These are phyloP conservation scores for Tuta absoluta DNA, from an alignment of 2,888 invertebrate genomes.

Conservation along the genomic window DNA sequence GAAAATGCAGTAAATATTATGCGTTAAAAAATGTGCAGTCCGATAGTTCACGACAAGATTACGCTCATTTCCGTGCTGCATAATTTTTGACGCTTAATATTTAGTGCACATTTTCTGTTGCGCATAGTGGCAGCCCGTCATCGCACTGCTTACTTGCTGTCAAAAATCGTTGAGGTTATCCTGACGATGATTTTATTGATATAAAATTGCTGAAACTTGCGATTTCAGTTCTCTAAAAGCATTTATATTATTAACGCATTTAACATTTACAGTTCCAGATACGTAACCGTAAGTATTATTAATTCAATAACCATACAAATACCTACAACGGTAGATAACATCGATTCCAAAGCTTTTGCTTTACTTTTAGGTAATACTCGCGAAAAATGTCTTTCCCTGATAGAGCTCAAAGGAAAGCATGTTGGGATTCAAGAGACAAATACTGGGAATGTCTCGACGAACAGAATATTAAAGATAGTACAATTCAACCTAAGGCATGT, in stretches of 20 bases:
- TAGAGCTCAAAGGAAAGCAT: constrained; percentile 88
- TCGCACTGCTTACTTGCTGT: not conserved
- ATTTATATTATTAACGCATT: not conserved
- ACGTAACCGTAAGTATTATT: constrained; percentile 9
- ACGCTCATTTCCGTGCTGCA: too few relatives aligned
- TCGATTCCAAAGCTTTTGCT: constrained; percentile 14
- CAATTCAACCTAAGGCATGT: constrained; percentile 82
- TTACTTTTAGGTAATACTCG: constrained; percentile 65
- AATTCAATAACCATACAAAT: not conserved
- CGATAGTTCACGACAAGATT: too few relatives aligned
- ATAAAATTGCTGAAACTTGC: not conserved
- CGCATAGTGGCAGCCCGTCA: too few relatives aligned
- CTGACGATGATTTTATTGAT: not conserved
- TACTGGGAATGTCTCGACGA: constrained; percentile 95
- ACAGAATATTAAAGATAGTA: constrained; percentile 82
- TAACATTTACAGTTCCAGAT: not conserved
- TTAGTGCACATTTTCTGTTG: too few relatives aligned
- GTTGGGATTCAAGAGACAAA: constrained; percentile 92
- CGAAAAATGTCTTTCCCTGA: constrained; percentile 89
- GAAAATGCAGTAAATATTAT: too few relatives aligned
- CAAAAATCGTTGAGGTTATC: constrained; percentile 4
- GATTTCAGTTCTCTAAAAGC: not conserved
- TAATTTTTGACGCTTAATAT: too few relatives aligned
- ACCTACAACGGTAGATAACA: not conserved
- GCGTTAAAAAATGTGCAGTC: too few relatives aligned